Base-by-base conservation (phyloP, 35 echinoderm and acorn worm species). In the Holothuria glaberrima region DNA sequence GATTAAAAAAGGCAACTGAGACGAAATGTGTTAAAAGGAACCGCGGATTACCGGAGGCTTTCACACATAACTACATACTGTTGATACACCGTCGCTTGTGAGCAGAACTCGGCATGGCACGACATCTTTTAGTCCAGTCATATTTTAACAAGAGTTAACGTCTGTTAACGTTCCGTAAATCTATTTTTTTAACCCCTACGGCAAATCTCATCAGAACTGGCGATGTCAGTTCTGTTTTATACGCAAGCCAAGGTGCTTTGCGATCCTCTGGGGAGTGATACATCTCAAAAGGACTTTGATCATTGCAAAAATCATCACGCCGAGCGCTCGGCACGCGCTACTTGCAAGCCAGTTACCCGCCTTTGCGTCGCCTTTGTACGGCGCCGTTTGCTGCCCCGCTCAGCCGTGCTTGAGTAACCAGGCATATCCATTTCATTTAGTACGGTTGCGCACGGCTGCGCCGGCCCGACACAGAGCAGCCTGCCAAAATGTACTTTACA, bases 131-230 rank as follows among this genome's bases (percentile, higher is more conserved):
- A 54, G 50, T 54, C 50, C 16, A 54, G 50, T 69, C 31, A 13
- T 69, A 27, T 1, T 33, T 78, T 48, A 78, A 78, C 74, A 56
- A 54, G 27, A 61, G 57, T 84, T 61, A 84, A 84, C 59, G 80
- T 84, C 80, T 84, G 59, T 84, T 84, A 84, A 61, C 80, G 54
- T 61, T 58, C 80, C 80, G 80, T 84, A 64, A 84, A 84, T 84
- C 80, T 84, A 84, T 84, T 84, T 84, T 84, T 84, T 26, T 84
- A 84, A 64, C 59, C 59, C 80, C 52, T 35, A 25, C 59, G 80
- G 80, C 59, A 61, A 84, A 59, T 64, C 59, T 84, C 59, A 84
- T 84, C 59, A 61, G 54, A 64, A 28, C 25, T 32, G 9, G 6
- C 38, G 20, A 78, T 27, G 36, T 78, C 6, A 78, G 44, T 48